Evolutionary conservation across 2,113 vertebrate genomes (phyloP).

Genomic region (Cisticola juncidis): DNA sequence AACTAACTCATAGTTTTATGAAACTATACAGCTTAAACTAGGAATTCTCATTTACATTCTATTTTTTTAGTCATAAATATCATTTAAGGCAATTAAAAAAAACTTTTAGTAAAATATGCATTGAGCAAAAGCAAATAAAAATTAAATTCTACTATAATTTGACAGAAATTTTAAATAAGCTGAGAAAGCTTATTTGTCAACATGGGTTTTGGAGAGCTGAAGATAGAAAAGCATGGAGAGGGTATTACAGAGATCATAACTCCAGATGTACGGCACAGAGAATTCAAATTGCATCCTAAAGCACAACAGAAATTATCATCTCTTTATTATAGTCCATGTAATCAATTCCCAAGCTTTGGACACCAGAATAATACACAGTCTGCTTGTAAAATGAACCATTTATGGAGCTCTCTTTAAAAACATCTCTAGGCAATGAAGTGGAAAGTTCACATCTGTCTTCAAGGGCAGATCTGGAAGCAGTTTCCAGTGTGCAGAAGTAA

Average conservation of each 20-base stretch:
- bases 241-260: not conserved
- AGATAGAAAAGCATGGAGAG: not conserved
- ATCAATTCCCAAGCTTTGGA: conserved; percentile 13
- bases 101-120: not conserved
- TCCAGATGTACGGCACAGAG: not conserved
- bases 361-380: not conserved
- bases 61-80: not conserved
- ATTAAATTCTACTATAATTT: not conserved
- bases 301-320: not conserved
- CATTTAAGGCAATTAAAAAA: not conserved
- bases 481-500: not conserved
- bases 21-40: not conserved
- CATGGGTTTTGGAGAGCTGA: not conserved
- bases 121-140: not conserved
- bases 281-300: conserved; percentile 7
- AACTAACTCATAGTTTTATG: not conserved
- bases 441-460: conserved; percentile 64
- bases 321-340: not conserved
- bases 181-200: not conserved
- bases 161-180: not conserved
- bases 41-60: not conserved
- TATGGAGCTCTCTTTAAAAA: not conserved
- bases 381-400: conserved; percentile 34
- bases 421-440: conserved; percentile 23
- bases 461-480: conserved; percentile 38